phyloP scores from a whole-genome alignment of 2,888 invertebrate genomes.

The Cheilosia pagana region DNA sequence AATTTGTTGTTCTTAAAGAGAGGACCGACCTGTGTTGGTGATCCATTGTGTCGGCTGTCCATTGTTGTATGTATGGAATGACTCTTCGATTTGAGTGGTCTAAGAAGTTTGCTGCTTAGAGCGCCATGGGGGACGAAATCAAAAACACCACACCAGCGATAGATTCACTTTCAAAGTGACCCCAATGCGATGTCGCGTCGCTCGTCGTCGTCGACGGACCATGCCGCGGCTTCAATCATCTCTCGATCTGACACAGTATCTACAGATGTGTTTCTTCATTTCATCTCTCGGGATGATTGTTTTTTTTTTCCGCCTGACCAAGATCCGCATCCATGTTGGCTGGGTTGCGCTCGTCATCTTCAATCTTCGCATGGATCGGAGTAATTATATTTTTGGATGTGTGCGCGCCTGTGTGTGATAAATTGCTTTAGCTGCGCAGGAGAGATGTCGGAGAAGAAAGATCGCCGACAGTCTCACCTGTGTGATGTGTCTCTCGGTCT shows the following conservation, averaged over 20 bases:
- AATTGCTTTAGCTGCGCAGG: slow-evolving; percentile 68
- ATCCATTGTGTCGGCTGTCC: slow-evolving; percentile 64
- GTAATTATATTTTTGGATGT: slow-evolving; percentile 68
- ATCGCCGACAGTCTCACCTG: slow-evolving; percentile 61
- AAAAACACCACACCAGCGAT: slow-evolving; percentile 8
- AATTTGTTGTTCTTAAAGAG: slow-evolving; percentile 62
- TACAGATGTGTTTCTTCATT: slow-evolving; percentile 60
- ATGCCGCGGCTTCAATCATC: slow-evolving; percentile 67
- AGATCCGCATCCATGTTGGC: slow-evolving; percentile 39
- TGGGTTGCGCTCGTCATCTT: slow-evolving; percentile 58
- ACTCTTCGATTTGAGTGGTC: slow-evolving; percentile 38
- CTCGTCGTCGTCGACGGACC: slow-evolving; percentile 6
- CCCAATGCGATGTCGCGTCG: slow-evolving; percentile 63
- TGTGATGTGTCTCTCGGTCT: slow-evolving; percentile 19
- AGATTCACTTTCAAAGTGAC: slow-evolving; percentile 71
- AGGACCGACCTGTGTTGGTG: slow-evolving; percentile 27
- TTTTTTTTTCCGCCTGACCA: slow-evolving; percentile 6
- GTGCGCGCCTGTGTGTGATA: slow-evolving; percentile 60
- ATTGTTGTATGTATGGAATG: slow-evolving; percentile 56
- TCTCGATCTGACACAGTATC: slow-evolving; percentile 72
- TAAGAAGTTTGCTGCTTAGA: slow-evolving; percentile 41
- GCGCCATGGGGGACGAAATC: slow-evolving; percentile 72
- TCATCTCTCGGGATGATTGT: slow-evolving; percentile 48
- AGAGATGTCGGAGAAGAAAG: slow-evolving; percentile 37
- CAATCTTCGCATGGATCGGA: slow-evolving; percentile 43